Conservation (phyloP, 2,113 vertebrate genomes). For the Agapornis roseicollis region DNA sequence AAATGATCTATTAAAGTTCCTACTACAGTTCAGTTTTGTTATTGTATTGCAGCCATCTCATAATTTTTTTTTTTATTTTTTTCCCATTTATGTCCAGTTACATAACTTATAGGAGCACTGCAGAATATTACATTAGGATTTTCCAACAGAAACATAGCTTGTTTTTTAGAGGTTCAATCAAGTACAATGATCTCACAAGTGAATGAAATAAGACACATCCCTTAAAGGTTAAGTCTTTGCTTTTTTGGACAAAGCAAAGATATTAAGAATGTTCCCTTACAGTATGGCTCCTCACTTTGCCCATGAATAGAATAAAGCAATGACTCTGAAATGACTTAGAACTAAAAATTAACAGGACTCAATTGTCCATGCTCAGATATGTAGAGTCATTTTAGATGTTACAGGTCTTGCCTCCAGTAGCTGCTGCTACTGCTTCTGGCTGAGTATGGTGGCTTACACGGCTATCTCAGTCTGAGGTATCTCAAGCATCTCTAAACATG, state of each 20-base stretch:
- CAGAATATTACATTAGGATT: background rate
- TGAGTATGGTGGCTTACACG: background rate
- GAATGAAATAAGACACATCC: accelerated
- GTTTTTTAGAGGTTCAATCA: background rate
- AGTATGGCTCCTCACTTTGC: background rate
- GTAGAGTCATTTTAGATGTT: background rate
- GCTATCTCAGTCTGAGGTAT: background rate
- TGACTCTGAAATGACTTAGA: background rate
- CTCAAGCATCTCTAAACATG: background rate
- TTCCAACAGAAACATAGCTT: background rate
- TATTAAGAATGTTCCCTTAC: background rate
- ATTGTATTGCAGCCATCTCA: background rate
- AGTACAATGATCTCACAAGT: background rate
- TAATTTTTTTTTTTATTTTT: background rate
- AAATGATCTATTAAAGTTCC: background rate
- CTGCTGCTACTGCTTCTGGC: background rate
- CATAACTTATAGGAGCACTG: background rate
- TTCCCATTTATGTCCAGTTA: background rate
- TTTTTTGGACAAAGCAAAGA: background rate
- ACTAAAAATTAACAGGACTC: background rate
- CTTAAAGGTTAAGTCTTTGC: background rate
- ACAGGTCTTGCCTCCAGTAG: background rate
- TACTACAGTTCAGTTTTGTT: background rate
- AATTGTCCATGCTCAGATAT: background rate
- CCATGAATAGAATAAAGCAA: background rate